These are phyloP conservation scores for Drosophila tani DNA, from an alignment of 1,140 invertebrate genomes.

Conservation along the genomic window DNA sequence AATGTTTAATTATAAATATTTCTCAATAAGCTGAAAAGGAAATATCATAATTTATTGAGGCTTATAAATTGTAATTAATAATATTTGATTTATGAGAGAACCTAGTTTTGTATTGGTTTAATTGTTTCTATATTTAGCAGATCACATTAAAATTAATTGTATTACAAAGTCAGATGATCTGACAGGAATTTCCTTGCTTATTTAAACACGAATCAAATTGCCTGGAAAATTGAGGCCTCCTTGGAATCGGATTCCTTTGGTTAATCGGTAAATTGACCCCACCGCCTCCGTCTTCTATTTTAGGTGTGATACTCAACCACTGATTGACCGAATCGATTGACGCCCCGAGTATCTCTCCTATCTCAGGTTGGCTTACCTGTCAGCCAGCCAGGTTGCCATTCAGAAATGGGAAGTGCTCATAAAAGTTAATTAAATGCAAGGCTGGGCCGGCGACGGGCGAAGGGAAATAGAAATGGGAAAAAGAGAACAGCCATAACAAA, in stretches of 20 bases:
- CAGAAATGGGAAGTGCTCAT: conserved; percentile 65
- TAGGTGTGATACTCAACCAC: conserved; percentile 16
- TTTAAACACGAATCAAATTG: background rate
- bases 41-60: background rate
- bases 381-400: conserved; percentile 27
- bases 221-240: conserved; percentile 11
- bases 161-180: background rate
- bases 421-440: conserved; percentile 81
- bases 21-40: background rate
- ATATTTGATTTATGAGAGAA: background rate
- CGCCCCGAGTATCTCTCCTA: conserved; percentile 26
- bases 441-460: conserved; percentile 33
- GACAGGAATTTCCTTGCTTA: background rate
- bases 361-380: conserved; percentile 25
- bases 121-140: background rate
- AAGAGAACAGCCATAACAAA: conserved; percentile 55
- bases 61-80: background rate
- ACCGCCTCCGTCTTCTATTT: conserved; percentile 9
- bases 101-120: no score
- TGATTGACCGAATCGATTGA: conserved; percentile 32
- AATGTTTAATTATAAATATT: background rate
- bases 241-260: background rate
- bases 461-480: conserved; percentile 34
- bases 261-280: conserved; percentile 11
- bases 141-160: background rate